Conservation (phyloP, 2,797 vertebrate genomes). For the Rhinophrynus dorsalis region DNA sequence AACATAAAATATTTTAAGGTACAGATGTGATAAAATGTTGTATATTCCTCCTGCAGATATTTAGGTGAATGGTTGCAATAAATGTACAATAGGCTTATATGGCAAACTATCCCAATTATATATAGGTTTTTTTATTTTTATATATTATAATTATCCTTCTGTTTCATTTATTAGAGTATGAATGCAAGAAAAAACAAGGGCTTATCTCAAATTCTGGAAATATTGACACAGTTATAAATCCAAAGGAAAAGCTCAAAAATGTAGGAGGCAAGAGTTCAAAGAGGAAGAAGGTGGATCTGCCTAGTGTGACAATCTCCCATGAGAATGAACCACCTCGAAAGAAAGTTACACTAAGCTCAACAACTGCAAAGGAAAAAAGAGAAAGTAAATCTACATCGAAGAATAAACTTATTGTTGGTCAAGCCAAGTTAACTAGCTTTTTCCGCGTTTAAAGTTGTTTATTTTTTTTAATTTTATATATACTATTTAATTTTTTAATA, state of each 20-base stretch:
- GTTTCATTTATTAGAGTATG: constrained; percentile 30
- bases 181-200: constrained; percentile 59
- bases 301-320: constrained; percentile 61
- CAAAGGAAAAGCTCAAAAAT: constrained; percentile 62
- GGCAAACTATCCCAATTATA: no score
- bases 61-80: no score
- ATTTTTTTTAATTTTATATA: constrained; percentile 30
- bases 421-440: constrained; percentile 85
- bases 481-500: background rate
- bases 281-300: constrained; percentile 79
- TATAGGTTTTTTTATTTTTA: background rate
- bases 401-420: constrained; percentile 82
- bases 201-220: constrained; percentile 73
- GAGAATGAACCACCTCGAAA: constrained; percentile 76
- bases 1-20: no score
- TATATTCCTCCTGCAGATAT: no score
- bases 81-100: no score
- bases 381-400: constrained; percentile 63
- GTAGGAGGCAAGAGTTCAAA: constrained; percentile 70
- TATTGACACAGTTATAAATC: constrained; percentile 60
- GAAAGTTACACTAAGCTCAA: constrained; percentile 62
- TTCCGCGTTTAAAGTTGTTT: constrained; percentile 75
- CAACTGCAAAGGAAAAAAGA: constrained; percentile 48
- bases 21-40: no score
- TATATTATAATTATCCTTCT: background rate